Conservation (phyloP, 2,797 vertebrate genomes). For the Peromyscus melanophrys region DNA sequence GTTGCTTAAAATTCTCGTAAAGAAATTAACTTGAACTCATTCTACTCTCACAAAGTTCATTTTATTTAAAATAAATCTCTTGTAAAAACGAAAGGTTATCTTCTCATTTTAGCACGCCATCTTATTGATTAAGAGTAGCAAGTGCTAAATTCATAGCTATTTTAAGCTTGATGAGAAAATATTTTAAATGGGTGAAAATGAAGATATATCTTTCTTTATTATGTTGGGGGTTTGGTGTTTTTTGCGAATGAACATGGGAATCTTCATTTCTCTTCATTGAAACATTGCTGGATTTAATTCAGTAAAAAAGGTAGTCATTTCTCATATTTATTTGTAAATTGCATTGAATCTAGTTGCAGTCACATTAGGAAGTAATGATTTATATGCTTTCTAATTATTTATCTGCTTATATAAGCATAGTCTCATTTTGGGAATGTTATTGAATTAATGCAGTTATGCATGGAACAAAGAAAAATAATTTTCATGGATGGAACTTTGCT, state of each 20-base stretch:
- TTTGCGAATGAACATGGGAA: constrained; percentile 84
- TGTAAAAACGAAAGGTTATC: neutral
- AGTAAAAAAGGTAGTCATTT: constrained; percentile 90
- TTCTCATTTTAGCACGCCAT: constrained; percentile 34
- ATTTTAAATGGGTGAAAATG: constrained; percentile 83
- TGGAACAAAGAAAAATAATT: constrained; percentile 87
- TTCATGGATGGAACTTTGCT: constrained; percentile 73
- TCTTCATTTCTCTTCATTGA: constrained; percentile 92
- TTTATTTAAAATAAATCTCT: constrained; percentile 19
- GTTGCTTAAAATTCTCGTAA: constrained; percentile 16
- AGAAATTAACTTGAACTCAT: neutral
- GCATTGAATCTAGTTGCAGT: constrained; percentile 89
- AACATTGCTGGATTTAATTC: constrained; percentile 92
- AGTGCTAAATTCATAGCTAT: constrained; percentile 81
- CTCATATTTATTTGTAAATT: constrained; percentile 92
- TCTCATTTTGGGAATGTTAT: constrained; percentile 88
- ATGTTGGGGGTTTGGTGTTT: constrained; percentile 49
- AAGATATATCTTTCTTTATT: constrained; percentile 84
- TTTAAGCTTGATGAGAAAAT: constrained; percentile 74
- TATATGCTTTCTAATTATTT: constrained; percentile 90
- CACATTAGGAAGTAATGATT: constrained; percentile 90
- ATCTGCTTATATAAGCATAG: constrained; percentile 89
- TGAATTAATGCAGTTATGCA: constrained; percentile 84
- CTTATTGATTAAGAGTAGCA: constrained; percentile 83
- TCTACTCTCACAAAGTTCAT: constrained; percentile 35